These are phyloP conservation scores for Rhinolophus sinicus DNA, from an alignment of 2,113 vertebrate species.

Conservation along the genomic window DNA sequence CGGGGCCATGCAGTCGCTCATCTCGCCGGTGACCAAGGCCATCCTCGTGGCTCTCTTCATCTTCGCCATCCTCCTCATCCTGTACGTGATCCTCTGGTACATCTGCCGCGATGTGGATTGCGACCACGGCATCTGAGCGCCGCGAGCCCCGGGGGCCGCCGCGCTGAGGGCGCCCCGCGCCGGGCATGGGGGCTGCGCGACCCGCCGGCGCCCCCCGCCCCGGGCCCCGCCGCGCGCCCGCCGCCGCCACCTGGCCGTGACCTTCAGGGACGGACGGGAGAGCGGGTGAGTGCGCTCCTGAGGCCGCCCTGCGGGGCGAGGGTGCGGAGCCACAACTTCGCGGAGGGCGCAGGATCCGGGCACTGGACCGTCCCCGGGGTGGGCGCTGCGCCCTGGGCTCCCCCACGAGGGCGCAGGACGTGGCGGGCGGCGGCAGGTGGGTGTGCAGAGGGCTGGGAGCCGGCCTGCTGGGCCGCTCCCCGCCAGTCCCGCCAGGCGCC, in stretches of 20 bases:
- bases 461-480: not conserved
- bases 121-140: constrained; percentile 95
- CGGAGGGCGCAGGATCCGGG: not conserved
- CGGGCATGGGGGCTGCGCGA: constrained; percentile 78
- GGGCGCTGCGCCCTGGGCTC: not conserved
- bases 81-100: constrained; percentile 99
- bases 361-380: not conserved
- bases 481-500: not conserved
- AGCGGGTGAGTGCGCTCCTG: constrained; percentile 54
- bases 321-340: not conserved
- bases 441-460: not conserved
- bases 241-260: constrained; percentile 14
- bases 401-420: rapidly evolving
- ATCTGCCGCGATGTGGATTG: constrained; percentile 99
- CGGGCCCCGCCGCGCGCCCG: not conserved
- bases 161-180: not conserved
- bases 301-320: constrained; percentile 81
- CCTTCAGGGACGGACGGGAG: constrained; percentile 33
- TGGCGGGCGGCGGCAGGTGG: not conserved
- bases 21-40: constrained; percentile 97
- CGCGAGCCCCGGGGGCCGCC: constrained; percentile 43
- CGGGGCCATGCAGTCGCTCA: constrained; percentile 93
- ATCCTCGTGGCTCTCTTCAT: constrained; percentile 97
- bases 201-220: not conserved
- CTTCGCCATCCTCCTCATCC: constrained; percentile 98